Base-by-base conservation (phyloP, 2,113 vertebrate genomes). In the Collichthys lucidus region DNA sequence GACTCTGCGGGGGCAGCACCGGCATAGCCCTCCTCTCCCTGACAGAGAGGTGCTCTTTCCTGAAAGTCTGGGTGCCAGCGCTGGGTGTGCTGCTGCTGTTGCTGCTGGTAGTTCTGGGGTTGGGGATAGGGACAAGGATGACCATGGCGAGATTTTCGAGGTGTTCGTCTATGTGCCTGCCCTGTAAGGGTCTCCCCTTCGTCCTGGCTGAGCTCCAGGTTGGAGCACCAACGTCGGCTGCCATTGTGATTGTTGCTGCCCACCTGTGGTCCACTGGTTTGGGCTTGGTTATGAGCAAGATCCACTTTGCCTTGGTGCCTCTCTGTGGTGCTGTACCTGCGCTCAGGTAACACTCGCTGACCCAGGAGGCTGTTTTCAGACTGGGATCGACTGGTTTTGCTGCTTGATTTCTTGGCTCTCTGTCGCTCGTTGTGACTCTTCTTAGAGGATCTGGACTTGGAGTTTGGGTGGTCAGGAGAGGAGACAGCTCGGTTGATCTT, bases 361-460 rank as follows among this genome's bases (percentile, higher is more conserved):
- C 94, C 92, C 57, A 95, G 82, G 11, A 96, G 93, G 83, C 96
- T 97, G 84, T 96, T 97, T 82, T 98, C 97, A 0, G 97, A 97
- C 83, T 95, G 96, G 0, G 96, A 97, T 61, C 96, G 95, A 60
- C 92, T 92, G 5, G 96, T 94, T 88, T 95, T 96, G 49, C 93
- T 87, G 19, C 93, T 94, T 0, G 92, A 81, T 59, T 92, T 94
- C 77, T 91, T 91, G n/a, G 86, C n/a, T 67, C 89, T 77, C 88
- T 91, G 90, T 17, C 59, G 82, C 72, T 90, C 95, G 17, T 94
- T 95, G 88, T 94, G 95, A 85, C 89, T 93, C 70, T 92, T 95
- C 91, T 96, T 96, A 11, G 91, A 87, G 3, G 74, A 86, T 73
- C 59, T 91, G 24, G 91, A 71, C 74, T 92, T 94, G 61, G 78